These are phyloP conservation scores for Leptinotarsa lineolata DNA, from an alignment of 1,140 invertebrate genomes.

Conservation along the genomic window DNA sequence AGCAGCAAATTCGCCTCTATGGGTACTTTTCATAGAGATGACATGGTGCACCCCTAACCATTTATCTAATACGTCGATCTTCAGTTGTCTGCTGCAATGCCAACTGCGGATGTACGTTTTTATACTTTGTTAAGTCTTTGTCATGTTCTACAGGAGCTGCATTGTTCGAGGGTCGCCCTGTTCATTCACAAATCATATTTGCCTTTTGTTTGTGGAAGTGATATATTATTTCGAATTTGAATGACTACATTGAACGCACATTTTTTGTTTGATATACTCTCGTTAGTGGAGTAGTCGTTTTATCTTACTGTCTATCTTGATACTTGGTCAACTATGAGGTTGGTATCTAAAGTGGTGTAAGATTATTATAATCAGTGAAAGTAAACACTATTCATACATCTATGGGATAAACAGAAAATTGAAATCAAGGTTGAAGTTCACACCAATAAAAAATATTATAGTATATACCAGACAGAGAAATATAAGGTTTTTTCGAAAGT, in stretches of 20 bases:
- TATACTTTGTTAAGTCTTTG: slow-evolving; percentile 25
- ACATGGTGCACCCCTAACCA: slow-evolving; percentile 26
- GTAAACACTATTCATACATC: too few species aligned
- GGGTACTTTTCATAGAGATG: not conserved
- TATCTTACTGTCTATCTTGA: too few species aligned
- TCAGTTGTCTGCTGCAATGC: slow-evolving; percentile 36
- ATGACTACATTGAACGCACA: not conserved
- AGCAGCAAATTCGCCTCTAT: slow-evolving; percentile 30
- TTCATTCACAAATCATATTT: slow-evolving; percentile 4
- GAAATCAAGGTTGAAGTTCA: too few species aligned
- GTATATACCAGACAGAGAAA: too few species aligned
- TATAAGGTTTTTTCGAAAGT: too few species aligned
- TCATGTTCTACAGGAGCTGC: slow-evolving; percentile 3
- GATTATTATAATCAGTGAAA: too few species aligned
- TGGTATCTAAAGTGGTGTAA: too few species aligned
- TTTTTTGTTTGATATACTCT: too few species aligned
- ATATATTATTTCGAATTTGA: not conserved
- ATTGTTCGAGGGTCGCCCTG: not conserved
- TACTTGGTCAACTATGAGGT: too few species aligned
- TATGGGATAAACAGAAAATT: too few species aligned
- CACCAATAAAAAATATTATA: too few species aligned
- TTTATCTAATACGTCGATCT: slow-evolving; percentile 41
- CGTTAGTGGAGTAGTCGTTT: too few species aligned
- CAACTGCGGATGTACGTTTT: slow-evolving; percentile 41
- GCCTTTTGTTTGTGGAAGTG: not conserved